A percentile compares a stretch with the other conserved stretches of the same genome.
Evolutionary conservation across 2,888 invertebrate species (phyloP).

Genomic region (Trichogramma dendrolimi): DNA sequence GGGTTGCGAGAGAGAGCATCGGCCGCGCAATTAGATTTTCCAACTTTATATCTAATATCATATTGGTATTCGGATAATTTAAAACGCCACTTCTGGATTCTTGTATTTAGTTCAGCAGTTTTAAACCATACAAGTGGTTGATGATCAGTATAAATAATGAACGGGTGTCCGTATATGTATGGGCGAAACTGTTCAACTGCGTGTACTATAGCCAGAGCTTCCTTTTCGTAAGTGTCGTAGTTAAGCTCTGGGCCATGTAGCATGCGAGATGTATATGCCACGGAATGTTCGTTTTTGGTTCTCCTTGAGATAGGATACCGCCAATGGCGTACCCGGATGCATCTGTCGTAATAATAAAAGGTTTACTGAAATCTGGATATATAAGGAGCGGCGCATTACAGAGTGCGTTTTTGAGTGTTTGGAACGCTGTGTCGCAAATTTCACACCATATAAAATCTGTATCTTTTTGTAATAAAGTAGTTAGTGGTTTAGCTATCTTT

Average conservation of each 20-base stretch:
- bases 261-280: neutral
- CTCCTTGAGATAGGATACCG: neutral
- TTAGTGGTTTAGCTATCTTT: too few species aligned
- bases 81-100: neutral
- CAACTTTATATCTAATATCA: neutral
- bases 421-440: too few species aligned
- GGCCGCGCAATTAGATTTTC: neutral
- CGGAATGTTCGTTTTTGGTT: too few species aligned
- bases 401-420: too few species aligned
- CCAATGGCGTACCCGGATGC: neutral
- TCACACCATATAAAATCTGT: too few species aligned
- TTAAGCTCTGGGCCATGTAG: neutral
- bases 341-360: neutral
- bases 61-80: slow-evolving; percentile 2
- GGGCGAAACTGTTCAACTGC: neutral
- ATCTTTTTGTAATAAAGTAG: too few species aligned
- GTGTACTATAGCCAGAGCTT: neutral
- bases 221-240: neutral
- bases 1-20: neutral
- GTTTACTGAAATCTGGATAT: neutral
- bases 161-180: too few species aligned
- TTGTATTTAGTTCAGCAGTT: neutral
- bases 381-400: neutral
- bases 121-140: slow-evolving; percentile 8
- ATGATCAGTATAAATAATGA: slow-evolving; percentile 10